phyloP scores from a whole-genome alignment of 2,113 vertebrate genomes.

The Etheostoma spectabile region DNA sequence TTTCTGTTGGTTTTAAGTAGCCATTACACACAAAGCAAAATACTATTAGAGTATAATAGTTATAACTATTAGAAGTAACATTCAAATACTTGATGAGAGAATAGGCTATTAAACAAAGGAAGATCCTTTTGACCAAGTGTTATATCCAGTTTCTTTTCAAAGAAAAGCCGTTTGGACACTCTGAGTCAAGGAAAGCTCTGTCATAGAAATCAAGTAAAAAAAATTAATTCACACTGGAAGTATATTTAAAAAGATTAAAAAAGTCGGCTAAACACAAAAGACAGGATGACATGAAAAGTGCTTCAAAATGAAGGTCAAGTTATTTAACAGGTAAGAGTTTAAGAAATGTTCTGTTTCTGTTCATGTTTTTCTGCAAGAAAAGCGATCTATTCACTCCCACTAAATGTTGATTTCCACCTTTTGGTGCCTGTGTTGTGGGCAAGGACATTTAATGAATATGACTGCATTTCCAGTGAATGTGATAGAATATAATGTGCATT shows the following conservation, averaged over 20 bases:
- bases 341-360: neutral
- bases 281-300: neutral
- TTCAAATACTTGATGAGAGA: neutral
- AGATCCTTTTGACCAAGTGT: neutral
- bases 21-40: neutral
- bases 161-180: neutral
- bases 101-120: neutral
- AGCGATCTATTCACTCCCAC: neutral
- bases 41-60: neutral
- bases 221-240: neutral
- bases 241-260: neutral
- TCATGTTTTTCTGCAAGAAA: neutral
- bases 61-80: neutral
- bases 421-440: neutral
- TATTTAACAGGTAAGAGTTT: neutral
- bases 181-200: too few species aligned
- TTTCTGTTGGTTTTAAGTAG: too few species aligned
- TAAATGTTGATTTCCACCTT: neutral
- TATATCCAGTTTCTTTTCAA: neutral
- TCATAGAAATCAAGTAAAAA: neutral
- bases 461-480: neutral
- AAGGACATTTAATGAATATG: constrained; percentile 22
- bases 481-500: neutral
- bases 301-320: neutral
- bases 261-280: neutral